These are phyloP conservation scores for Sminthurides aquaticus DNA, from an alignment of 2,888 invertebrate species.

Conservation along the genomic window DNA sequence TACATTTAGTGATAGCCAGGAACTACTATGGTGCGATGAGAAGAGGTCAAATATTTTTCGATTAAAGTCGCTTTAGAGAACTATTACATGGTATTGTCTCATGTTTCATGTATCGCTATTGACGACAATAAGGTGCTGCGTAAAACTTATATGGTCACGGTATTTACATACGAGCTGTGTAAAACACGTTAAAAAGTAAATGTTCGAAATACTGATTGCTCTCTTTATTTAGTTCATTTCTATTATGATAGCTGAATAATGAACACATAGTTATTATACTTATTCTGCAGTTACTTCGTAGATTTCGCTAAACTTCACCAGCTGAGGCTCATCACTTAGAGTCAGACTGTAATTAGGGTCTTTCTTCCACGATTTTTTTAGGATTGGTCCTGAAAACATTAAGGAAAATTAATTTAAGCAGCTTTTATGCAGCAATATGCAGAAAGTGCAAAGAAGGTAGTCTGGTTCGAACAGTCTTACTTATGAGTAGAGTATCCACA, in stretches of 20 bases:
- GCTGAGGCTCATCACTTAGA: background rate
- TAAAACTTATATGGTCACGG: too few species aligned
- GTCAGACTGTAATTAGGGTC: background rate
- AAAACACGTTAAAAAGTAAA: too few species aligned
- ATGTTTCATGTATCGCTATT: background rate
- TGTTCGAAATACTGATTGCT: too few species aligned
- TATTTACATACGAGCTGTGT: too few species aligned
- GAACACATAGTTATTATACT: too few species aligned
- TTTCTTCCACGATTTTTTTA: background rate
- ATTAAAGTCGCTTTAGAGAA: background rate
- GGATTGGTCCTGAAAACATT: background rate
- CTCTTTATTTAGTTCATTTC: too few species aligned
- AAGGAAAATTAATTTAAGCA: background rate
- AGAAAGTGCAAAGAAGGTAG: background rate
- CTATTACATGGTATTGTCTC: background rate
- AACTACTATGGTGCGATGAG: too few species aligned
- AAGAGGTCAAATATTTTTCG: background rate
- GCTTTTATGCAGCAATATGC: background rate
- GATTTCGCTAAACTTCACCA: background rate
- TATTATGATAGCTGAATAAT: background rate
- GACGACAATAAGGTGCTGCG: background rate
- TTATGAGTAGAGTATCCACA: background rate
- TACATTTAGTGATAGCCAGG: too few species aligned
- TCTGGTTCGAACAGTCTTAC: background rate
- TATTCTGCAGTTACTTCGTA: background rate